A percentile compares a stretch with the other conserved stretches of the same genome.
Conservation (phyloP, 1,140 invertebrate species). For the Coenobita brevimanus region DNA sequence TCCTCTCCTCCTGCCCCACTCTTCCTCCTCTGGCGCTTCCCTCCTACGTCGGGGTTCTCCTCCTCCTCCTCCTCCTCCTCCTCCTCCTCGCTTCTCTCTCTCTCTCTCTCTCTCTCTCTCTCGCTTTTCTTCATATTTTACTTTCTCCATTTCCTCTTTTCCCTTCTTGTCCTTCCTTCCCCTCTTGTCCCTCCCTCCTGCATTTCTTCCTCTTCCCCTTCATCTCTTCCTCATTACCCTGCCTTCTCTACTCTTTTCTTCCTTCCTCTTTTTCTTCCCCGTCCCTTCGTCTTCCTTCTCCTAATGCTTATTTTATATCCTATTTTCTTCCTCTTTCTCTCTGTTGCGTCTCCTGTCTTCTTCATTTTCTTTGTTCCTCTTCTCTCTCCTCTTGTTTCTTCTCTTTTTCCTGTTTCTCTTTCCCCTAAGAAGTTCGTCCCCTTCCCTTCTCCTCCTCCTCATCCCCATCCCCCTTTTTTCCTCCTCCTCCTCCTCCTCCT, state of each 20-base stretch:
- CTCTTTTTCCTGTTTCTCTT: not conserved
- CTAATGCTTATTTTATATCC: too few species aligned
- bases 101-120: not conserved
- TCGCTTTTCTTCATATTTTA: too few species aligned
- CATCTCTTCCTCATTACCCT: not conserved
- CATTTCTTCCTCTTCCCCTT: not conserved
- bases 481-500: not conserved
- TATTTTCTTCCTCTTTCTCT: too few species aligned
- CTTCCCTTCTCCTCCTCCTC: constrained; percentile 2
- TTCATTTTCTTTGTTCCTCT: too few species aligned
- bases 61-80: not conserved
- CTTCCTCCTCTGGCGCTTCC: not conserved
- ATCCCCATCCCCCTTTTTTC: not conserved
- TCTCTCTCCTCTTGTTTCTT: not conserved
- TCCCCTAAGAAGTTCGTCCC: too few species aligned
- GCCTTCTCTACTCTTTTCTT: not conserved
- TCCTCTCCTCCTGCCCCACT: not conserved
- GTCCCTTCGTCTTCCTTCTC: too few species aligned
- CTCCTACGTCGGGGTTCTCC: not conserved
- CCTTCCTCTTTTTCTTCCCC: not conserved
- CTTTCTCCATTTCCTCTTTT: too few species aligned
- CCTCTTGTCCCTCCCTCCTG: not conserved
- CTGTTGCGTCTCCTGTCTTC: not conserved
- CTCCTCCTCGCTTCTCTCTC: too few species aligned
- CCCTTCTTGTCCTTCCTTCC: not conserved